Conservation (phyloP, 2,113 vertebrate genomes). For the Argyrosomus japonicus region DNA sequence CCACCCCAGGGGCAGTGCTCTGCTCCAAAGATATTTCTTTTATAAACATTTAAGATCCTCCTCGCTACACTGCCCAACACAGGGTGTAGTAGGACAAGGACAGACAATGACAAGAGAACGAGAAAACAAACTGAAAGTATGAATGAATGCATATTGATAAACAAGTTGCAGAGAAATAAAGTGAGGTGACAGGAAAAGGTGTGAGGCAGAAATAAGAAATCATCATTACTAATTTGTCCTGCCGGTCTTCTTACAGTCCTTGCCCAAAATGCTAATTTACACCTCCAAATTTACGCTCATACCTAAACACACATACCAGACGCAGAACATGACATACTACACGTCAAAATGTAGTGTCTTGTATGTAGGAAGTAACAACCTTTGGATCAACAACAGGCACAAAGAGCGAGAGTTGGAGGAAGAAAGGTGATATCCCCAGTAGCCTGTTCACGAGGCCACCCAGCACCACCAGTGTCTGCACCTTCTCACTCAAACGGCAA, state of each 20-base stretch:
- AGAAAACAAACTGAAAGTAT: slow-evolving; percentile 19
- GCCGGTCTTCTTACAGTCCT: not conserved
- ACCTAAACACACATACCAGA: slow-evolving; percentile 29
- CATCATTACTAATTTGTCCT: not conserved
- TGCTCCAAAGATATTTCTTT: slow-evolving; percentile 65
- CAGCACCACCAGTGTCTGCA: slow-evolving; percentile 68
- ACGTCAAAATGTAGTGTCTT: slow-evolving; percentile 32
- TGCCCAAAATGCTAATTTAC: not conserved
- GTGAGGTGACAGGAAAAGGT: not conserved
- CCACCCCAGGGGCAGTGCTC: slow-evolving; percentile 59
- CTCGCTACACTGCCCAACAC: not conserved
- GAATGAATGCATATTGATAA: slow-evolving; percentile 39
- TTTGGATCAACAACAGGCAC: slow-evolving; percentile 22
- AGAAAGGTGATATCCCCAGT: slow-evolving; percentile 66
- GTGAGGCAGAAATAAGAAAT: not conserved
- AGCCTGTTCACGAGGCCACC: slow-evolving; percentile 70
- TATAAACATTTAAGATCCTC: slow-evolving; percentile 70
- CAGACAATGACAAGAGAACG: slow-evolving; percentile 25
- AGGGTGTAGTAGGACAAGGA: not conserved
- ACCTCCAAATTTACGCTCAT: not conserved
- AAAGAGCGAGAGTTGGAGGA: slow-evolving; percentile 32
- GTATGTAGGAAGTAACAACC: slow-evolving; percentile 29
- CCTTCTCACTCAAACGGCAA: slow-evolving; percentile 61
- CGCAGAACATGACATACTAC: not conserved
- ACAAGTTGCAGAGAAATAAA: not conserved